These are phyloP conservation scores for Recurvirostra avosetta DNA, from an alignment of 2,113 vertebrate species.

Conservation along the genomic window DNA sequence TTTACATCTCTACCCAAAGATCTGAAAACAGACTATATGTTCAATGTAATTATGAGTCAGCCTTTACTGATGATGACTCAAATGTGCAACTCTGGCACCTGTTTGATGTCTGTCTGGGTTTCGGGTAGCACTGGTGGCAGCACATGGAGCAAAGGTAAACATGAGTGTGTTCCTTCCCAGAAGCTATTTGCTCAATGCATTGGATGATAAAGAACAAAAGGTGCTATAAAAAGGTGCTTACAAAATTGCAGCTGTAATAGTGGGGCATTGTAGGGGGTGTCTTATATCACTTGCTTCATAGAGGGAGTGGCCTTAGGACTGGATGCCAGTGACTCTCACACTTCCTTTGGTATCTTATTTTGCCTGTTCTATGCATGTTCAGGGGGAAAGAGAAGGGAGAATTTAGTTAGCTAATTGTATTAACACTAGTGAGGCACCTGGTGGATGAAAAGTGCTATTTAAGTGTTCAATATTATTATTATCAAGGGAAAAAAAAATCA, in stretches of 20 bases:
- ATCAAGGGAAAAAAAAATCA: not conserved
- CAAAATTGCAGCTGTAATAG: not conserved
- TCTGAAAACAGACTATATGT: not conserved
- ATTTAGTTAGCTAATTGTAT: not conserved
- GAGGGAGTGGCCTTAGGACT: not conserved
- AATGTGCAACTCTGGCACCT: not conserved
- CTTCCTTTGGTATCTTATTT: not conserved
- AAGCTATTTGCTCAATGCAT: not conserved
- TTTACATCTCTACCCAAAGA: slow-evolving; percentile 2
- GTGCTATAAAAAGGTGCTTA: not conserved
- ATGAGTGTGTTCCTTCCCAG: not conserved
- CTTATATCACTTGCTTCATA: not conserved
- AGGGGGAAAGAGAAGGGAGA: not conserved
- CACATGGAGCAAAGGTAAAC: slow-evolving; percentile 42
- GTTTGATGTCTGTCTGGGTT: not conserved
- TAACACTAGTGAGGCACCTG: not conserved
- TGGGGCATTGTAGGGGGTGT: not conserved
- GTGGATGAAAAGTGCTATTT: not conserved
- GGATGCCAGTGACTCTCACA: not conserved
- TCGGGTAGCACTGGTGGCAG: not conserved
- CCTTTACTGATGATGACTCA: slow-evolving; percentile 23
- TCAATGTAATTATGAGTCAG: slow-evolving; percentile 45
- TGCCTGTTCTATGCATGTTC: not conserved
- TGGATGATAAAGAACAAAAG: slow-evolving; percentile 48
- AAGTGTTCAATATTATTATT: not conserved